These are phyloP conservation scores for Epirrita christyi DNA, from an alignment of 2,888 invertebrate species.

Conservation along the genomic window DNA sequence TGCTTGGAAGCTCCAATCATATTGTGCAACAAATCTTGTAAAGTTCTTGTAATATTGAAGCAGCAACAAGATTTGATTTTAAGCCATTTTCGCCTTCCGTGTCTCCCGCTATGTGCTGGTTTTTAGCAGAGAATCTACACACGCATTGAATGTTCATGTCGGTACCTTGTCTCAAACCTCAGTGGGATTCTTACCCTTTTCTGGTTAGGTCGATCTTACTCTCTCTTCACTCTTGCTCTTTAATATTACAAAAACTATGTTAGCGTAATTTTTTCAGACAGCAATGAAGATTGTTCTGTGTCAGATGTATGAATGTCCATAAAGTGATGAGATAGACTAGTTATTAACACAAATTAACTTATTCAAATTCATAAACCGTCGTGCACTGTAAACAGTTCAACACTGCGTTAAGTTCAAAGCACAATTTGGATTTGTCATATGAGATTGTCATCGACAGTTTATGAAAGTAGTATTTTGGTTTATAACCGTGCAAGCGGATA, in stretches of 20 bases:
- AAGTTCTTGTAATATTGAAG: constrained; percentile 84
- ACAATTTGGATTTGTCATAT: constrained; percentile 31
- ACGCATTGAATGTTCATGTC: constrained; percentile 58
- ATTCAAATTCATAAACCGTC: constrained; percentile 71
- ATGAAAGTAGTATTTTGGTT: constrained; percentile 68
- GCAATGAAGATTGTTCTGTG: constrained; percentile 79
- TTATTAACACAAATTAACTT: constrained; percentile 81
- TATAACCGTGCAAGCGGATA: constrained; percentile 57
- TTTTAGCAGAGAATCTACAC: constrained; percentile 76
- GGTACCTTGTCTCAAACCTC: constrained; percentile 12
- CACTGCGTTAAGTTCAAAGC: constrained; percentile 35
- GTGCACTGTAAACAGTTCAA: constrained; percentile 41
- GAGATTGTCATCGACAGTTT: constrained; percentile 65
- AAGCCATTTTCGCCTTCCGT: constrained; percentile 77
- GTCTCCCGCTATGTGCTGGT: constrained; percentile 76
- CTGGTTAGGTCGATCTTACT: constrained; percentile 15
- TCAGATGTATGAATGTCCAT: constrained; percentile 81
- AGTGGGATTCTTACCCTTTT: constrained; percentile 18
- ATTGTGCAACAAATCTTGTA: constrained; percentile 85
- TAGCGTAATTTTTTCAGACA: constrained; percentile 78
- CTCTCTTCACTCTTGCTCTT: constrained; percentile 64
- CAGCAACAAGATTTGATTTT: constrained; percentile 79
- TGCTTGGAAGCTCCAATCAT: constrained; percentile 83
- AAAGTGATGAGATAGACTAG: constrained; percentile 79
- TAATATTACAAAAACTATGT: constrained; percentile 83